Conservation (phyloP, 2,113 vertebrate genomes). For the Passer montanus region DNA sequence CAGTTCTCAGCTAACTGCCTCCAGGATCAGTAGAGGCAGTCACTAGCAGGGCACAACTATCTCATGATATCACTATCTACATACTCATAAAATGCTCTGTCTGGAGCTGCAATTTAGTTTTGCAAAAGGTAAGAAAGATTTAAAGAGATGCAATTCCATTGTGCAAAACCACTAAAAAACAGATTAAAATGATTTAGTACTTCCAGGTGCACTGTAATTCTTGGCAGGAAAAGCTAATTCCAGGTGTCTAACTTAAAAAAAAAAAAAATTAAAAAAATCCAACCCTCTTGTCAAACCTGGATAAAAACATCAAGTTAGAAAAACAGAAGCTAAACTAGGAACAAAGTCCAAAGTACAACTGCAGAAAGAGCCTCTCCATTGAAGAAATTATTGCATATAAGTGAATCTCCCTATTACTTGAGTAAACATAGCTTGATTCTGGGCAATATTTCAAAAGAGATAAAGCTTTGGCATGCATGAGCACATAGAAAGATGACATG, state of each 20-base stretch:
- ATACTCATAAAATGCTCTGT: not conserved
- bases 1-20: constrained; percentile 40
- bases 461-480: constrained; percentile 65
- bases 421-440: constrained; percentile 74
- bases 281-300: constrained; percentile 73
- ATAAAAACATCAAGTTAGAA: constrained; percentile 77
- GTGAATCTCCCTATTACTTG: constrained; percentile 74
- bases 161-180: constrained; percentile 60
- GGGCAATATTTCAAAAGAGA: constrained; percentile 76
- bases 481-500: constrained; percentile 70
- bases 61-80: not conserved
- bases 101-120: constrained; percentile 22
- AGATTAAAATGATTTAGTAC: constrained; percentile 78
- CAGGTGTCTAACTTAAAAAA: constrained; percentile 76
- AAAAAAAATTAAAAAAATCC: not conserved
- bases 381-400: constrained; percentile 65
- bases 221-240: constrained; percentile 77
- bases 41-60: not conserved
- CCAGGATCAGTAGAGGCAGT: constrained; percentile 29
- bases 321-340: constrained; percentile 67
- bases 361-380: constrained; percentile 32
- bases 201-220: constrained; percentile 76
- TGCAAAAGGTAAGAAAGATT: constrained; percentile 47
- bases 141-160: constrained; percentile 52
- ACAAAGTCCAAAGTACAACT: constrained; percentile 66